These are phyloP conservation scores for Barypeithes pellucidus DNA, from an alignment of 2,888 invertebrate genomes.

Conservation along the genomic window DNA sequence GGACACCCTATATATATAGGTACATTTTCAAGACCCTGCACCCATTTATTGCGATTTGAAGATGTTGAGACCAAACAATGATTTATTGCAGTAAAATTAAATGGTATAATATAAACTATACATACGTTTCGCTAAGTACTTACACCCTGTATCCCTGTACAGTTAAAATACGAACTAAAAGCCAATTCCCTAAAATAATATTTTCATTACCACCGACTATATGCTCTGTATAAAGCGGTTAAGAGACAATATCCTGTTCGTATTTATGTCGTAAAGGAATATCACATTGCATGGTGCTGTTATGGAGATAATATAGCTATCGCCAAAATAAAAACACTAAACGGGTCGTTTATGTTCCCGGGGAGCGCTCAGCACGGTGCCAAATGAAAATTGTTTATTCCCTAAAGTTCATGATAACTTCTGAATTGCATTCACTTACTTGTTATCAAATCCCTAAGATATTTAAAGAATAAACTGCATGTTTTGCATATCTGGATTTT, in stretches of 20 bases:
- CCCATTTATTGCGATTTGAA: too few relatives aligned
- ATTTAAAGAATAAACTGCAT: not conserved
- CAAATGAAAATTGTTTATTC: constrained; percentile 44
- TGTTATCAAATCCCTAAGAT: not conserved
- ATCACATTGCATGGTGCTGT: constrained; percentile 37
- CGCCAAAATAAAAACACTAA: constrained; percentile 45
- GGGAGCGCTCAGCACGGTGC: constrained; percentile 38
- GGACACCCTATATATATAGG: too few relatives aligned
- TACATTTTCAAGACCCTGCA: too few relatives aligned
- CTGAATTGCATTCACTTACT: constrained; percentile 21
- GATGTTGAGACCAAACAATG: too few relatives aligned
- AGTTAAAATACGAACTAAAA: too few relatives aligned
- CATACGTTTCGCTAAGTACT: too few relatives aligned
- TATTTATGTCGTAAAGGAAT: constrained; percentile 33
- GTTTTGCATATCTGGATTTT: too few relatives aligned
- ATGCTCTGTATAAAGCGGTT: constrained; percentile 21
- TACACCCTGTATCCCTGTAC: too few relatives aligned
- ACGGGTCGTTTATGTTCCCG: constrained; percentile 40
- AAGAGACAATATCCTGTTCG: constrained; percentile 39
- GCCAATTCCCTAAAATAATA: not conserved
- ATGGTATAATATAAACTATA: too few relatives aligned
- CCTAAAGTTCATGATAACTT: constrained; percentile 33
- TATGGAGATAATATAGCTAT: constrained; percentile 48
- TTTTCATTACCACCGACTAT: constrained; percentile 11
- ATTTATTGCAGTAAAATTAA: too few relatives aligned